Evolutionary conservation across 2,888 invertebrate genomes (phyloP), one percentile per base, ranked within the genome.

Genomic region (Pseudococcus longispinus): DNA sequence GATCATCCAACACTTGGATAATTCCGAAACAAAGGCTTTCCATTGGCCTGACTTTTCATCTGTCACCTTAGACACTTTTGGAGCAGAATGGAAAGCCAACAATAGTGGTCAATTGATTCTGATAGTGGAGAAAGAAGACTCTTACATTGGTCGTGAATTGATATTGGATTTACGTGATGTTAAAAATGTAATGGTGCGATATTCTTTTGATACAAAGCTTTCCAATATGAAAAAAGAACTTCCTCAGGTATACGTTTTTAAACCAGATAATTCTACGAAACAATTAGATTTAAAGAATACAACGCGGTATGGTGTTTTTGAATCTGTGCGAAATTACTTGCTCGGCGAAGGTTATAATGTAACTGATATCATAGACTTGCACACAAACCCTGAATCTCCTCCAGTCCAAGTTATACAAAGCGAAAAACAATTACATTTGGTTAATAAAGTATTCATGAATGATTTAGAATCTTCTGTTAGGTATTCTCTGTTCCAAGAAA

Each of bases 401-500:
- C 26, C 15, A 0, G 29, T 20, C 4, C 9, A 2, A 20, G n/a
- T 37, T 26, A 37, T 20, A 37, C 86, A 86, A 20, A 80, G 55
- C 37, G 26, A 5, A 0, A 20, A 86, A 51, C 86, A 86, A 37
- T 13, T 70, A 11, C 20, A 20, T 6, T 20, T 80, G 32, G 86
- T 86, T 11, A 94, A 95, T 90, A 90, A 92, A 6, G 93, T 98
- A 1, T 96, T 95, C 90, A 95, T 96, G 91, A 93, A 94, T 88
- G 99, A 99, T 91, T 91, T 99, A 88, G 96, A 97, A 91, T 95
- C 95, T 89, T 95, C 96, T 0, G 91, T 99, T 18, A 93, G 94
- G 89, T 95, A 95, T 89, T 94, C 95, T 80, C 91, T 99, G 32
- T 93, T 93, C 89, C 95, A 96, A 89, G 99, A 99, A 92, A 93